These are phyloP conservation scores for Garrulus glandarius DNA, from an alignment of 2,797 vertebrate species.

Conservation along the genomic window DNA sequence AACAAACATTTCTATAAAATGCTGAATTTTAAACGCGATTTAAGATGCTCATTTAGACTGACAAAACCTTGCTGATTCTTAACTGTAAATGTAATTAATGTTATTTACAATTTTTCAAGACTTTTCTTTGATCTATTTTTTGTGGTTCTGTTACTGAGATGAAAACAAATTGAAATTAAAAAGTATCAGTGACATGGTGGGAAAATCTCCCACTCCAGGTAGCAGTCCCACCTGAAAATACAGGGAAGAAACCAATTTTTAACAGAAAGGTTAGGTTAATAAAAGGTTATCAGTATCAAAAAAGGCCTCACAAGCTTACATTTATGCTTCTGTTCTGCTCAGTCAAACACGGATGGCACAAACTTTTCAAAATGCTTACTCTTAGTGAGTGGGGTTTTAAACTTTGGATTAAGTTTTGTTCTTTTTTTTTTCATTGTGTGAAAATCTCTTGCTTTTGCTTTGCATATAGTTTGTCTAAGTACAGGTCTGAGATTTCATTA, in stretches of 20 bases:
- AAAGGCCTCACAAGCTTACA: neutral
- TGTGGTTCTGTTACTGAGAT: neutral
- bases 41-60: neutral
- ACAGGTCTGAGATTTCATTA: neutral
- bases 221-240: neutral
- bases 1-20: neutral
- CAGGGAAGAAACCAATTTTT: neutral
- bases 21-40: neutral
- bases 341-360: neutral
- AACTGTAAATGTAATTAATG: neutral
- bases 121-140: neutral
- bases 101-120: neutral
- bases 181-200: neutral
- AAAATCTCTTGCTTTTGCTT: neutral
- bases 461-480: neutral
- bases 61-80: neutral
- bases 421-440: neutral
- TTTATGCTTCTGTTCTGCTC: neutral
- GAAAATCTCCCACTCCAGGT: neutral
- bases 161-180: neutral
- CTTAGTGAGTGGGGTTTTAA: neutral
- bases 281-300: neutral
- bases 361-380: neutral
- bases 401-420: neutral
- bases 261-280: neutral